Conservation (phyloP, 2,888 invertebrate species). For the Synergus umbraculus region DNA sequence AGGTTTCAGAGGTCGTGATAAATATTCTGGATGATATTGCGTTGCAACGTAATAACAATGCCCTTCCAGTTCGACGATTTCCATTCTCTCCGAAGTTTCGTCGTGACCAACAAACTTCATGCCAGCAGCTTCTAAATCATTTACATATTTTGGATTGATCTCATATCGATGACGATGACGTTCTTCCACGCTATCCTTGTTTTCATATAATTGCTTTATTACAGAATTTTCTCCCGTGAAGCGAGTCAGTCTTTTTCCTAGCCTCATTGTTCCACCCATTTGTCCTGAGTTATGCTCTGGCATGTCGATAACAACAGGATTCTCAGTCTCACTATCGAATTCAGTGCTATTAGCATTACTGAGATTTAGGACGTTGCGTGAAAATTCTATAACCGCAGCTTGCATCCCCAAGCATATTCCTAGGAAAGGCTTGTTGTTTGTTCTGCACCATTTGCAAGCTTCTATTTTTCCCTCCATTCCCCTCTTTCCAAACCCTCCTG, state of each 20-base stretch:
- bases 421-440: conserved; percentile 92
- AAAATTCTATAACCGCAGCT: conserved; percentile 96
- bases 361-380: conserved; percentile 89
- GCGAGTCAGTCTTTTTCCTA: conserved; percentile 94
- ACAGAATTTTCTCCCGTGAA: conserved; percentile 82
- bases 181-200: conserved; percentile 90
- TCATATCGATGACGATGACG: conserved; percentile 98
- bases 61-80: conserved; percentile 90
- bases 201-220: conserved; percentile 87
- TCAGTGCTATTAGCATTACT: conserved; percentile 93
- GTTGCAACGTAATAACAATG: conserved; percentile 97
- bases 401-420: conserved; percentile 99
- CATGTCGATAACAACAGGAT: conserved; percentile 97
- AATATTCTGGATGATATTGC: conserved; percentile 99
- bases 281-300: conserved; percentile 96
- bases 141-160: conserved; percentile 94
- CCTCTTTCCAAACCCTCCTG: conserved; percentile 97
- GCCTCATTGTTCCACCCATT: conserved; percentile 98
- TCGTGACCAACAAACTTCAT: conserved; percentile 93
- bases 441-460: conserved; percentile 95
- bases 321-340: conserved; percentile 84
- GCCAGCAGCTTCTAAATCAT: conserved; percentile 88
- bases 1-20: conserved; percentile 93
- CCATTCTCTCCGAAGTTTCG: conserved; percentile 92
- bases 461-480: conserved; percentile 98